Conservation (phyloP, 2,888 invertebrate species). For the Nemoura dubitans region DNA sequence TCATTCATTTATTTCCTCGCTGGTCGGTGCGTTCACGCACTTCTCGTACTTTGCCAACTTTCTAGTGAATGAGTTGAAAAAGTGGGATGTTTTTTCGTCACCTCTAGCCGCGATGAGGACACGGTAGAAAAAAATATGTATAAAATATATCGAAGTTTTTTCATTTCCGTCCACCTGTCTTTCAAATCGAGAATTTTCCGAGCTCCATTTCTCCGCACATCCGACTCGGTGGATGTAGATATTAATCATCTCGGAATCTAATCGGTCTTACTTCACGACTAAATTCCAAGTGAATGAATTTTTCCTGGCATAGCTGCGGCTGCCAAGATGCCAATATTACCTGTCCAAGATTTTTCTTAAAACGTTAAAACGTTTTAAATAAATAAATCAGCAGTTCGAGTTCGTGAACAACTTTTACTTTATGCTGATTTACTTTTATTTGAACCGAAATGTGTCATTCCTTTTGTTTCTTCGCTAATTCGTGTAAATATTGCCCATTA, state of each 20-base stretch:
- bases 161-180: constrained; percentile 34
- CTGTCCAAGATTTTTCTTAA: neutral
- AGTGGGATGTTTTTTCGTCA: constrained; percentile 25
- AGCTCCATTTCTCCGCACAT: neutral
- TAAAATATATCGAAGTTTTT: neutral
- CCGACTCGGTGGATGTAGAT: neutral
- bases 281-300: neutral
- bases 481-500: too few species aligned
- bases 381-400: too few species aligned
- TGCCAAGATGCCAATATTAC: neutral
- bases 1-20: neutral
- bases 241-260: neutral
- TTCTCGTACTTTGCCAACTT: neutral
- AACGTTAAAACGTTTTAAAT: neutral
- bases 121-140: neutral
- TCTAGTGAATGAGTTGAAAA: neutral
- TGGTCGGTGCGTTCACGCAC: neutral
- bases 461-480: too few species aligned
- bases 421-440: too few species aligned
- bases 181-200: neutral
- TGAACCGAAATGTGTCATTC: too few species aligned
- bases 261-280: neutral
- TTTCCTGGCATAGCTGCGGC: neutral
- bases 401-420: too few species aligned
- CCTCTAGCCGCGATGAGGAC: neutral